phyloP scores from a whole-genome alignment of 2,113 vertebrate genomes.

The Potamarius usumacintae region DNA sequence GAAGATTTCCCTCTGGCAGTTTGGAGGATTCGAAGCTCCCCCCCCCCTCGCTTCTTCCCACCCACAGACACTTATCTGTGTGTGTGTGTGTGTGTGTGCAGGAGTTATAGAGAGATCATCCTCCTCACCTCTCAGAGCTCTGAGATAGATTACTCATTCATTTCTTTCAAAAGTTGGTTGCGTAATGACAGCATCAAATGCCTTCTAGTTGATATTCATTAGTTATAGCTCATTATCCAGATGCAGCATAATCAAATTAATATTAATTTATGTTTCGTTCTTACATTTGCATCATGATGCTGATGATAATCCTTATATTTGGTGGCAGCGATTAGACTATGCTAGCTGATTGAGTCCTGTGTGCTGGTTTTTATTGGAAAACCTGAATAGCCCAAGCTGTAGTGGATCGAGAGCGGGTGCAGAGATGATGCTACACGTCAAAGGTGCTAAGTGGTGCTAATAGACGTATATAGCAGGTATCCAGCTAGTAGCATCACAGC shows the following conservation, averaged over 20 bases:
- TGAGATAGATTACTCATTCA: constrained; percentile 54
- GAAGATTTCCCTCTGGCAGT: constrained; percentile 57
- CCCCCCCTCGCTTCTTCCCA: constrained; percentile 42
- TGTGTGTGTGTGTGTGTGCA: not conserved
- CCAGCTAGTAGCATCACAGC: not conserved
- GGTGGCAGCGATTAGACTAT: not conserved
- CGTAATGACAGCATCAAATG: constrained; percentile 35
- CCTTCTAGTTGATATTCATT: constrained; percentile 2
- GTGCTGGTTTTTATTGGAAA: not conserved
- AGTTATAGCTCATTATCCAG: not conserved
- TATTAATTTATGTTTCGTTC: not conserved
- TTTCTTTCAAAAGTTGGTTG: constrained; percentile 46
- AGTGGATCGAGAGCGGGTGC: not conserved
- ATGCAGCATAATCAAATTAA: not conserved
- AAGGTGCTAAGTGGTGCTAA: not conserved
- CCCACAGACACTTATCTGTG: constrained; percentile 51
- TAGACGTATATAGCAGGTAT: not conserved
- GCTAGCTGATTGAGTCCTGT: not conserved
- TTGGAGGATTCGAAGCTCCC: constrained; percentile 54
- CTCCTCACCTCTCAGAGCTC: constrained; percentile 48
- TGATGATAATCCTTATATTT: not conserved
- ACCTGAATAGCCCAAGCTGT: not conserved
- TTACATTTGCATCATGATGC: not conserved
- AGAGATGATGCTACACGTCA: not conserved
- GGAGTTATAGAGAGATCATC: constrained; percentile 38